Evolutionary conservation across 2,113 vertebrate genomes (phyloP).

Genomic region (Eudyptes chrysolophus): DNA sequence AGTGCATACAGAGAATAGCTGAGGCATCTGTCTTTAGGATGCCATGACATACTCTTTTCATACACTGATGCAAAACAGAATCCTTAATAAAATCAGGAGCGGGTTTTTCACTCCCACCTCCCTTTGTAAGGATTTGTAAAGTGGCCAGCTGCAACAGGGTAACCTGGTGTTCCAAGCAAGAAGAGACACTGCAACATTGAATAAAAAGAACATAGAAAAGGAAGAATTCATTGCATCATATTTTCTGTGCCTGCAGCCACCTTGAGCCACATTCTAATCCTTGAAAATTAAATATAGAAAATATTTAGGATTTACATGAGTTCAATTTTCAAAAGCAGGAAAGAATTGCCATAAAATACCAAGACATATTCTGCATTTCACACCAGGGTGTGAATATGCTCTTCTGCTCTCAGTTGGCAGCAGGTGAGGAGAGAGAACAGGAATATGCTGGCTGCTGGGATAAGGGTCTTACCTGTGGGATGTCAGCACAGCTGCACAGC

Average conservation of each 20-base stretch:
- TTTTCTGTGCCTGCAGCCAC: not conserved
- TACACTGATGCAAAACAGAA: not conserved
- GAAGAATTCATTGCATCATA: not conserved
- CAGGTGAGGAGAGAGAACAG: not conserved
- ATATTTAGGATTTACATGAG: not conserved
- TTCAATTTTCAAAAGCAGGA: not conserved
- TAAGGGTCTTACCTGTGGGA: slow-evolving; percentile 70
- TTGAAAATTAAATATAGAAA: not conserved
- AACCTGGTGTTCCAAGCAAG: not conserved
- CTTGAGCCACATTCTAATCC: not conserved
- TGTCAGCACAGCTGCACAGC: slow-evolving; percentile 73
- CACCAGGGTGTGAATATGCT: not conserved
- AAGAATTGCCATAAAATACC: not conserved
- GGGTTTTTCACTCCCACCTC: not conserved
- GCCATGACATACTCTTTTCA: not conserved
- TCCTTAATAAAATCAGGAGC: not conserved
- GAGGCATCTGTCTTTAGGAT: not conserved
- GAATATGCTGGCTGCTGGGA: not conserved
- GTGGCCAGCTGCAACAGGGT: not conserved
- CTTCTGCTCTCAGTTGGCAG: not conserved
- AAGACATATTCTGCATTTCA: not conserved
- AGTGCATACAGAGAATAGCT: not conserved
- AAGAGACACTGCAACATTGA: not conserved
- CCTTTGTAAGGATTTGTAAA: not conserved
- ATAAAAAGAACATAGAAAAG: not conserved